Base-by-base conservation (phyloP, 2,113 vertebrate genomes). In the Cyphotilapia sp. region DNA sequence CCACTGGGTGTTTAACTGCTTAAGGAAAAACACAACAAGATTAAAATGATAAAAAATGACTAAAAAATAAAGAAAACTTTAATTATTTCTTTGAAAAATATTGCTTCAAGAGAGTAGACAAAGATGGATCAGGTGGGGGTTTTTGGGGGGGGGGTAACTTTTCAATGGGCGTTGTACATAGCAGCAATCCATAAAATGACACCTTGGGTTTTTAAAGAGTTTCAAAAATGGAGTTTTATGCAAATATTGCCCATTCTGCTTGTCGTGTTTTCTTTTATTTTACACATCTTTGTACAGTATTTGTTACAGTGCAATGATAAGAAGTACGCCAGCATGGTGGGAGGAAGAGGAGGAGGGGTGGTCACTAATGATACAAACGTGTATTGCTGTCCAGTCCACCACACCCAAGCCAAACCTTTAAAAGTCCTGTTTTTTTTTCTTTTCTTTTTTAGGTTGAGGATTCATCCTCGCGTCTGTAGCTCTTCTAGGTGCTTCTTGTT, bases 301-400 rank as follows among this genome's bases (percentile, higher is more conserved):
- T 96, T 83, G 90, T 95, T 95, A 97, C 97, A 98, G 97, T 98
- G 97, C 97, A 97, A 97, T 96, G 95, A 97, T 96, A 96, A 96
- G 80, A 89, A 11, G 69, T 31, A 85, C 74, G 81, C 85, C 82
- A 56, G 85, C 66, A 35, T 47, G 35, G 59, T 29, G 69, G 40
- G 40, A 76, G 66, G 87, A 40, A 8, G 38, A 47, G 59, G 82
- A 81, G 66, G n/a, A 27, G 38, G 12, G 6, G 42, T 61, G 83
- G 66, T 53, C 27, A 61, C 66, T 40, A 81, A 19, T 54, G 42
- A 76, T 81, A 87, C 71, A 61, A 85, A 38, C 1, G 31, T 6
- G 78, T 89, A 83, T 88, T 87, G 85, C 88, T 78, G 80, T 86
- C 85, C 22, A 47, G 83, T 83, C 80, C 86, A 90, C 80, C 80